These are phyloP conservation scores for Bombus picipes DNA, from an alignment of 1,140 invertebrate species.

Conservation along the genomic window DNA sequence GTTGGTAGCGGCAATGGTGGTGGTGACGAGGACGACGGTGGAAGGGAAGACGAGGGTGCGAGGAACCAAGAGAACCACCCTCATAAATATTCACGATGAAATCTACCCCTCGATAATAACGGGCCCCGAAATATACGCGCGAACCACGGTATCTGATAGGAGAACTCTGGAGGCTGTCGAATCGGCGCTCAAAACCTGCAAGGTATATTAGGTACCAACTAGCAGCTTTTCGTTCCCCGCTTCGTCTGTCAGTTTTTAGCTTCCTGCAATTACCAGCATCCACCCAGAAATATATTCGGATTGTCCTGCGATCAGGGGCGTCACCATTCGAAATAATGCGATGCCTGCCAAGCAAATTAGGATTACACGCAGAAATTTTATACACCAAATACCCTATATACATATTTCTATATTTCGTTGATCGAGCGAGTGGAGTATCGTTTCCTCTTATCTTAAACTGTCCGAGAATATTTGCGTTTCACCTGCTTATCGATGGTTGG, in stretches of 20 bases:
- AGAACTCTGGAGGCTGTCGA: slow-evolving; percentile 40
- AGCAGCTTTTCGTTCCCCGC: slow-evolving; percentile 39
- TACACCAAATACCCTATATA: too few relatives aligned
- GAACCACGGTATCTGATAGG: slow-evolving; percentile 70
- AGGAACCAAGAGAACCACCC: slow-evolving; percentile 64
- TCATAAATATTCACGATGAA: slow-evolving; percentile 82
- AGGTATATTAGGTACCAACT: slow-evolving; percentile 52
- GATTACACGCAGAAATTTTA: too few relatives aligned
- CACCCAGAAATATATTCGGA: not conserved
- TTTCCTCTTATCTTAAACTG: not conserved
- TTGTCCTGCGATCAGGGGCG: not conserved
- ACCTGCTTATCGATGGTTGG: slow-evolving; percentile 33
- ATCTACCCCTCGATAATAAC: slow-evolving; percentile 82
- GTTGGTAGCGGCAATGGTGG: not conserved
- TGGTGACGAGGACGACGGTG: not conserved
- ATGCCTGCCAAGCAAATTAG: too few relatives aligned
- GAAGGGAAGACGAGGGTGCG: slow-evolving; percentile 45
- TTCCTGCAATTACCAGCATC: not conserved
- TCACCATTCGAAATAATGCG: not conserved
- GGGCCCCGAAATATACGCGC: slow-evolving; percentile 75
- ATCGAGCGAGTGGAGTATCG: not conserved
- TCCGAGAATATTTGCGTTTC: slow-evolving; percentile 53
- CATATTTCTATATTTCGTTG: not conserved
- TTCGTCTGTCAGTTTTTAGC: not conserved
- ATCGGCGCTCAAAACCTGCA: slow-evolving; percentile 49